Percentiles rank a stretch among this genome's conserved stretches.
These are phyloP conservation scores for Hermaeophaga mercurialis DNA, from an alignment of 2,888 invertebrate genomes.

Conservation along the genomic window DNA sequence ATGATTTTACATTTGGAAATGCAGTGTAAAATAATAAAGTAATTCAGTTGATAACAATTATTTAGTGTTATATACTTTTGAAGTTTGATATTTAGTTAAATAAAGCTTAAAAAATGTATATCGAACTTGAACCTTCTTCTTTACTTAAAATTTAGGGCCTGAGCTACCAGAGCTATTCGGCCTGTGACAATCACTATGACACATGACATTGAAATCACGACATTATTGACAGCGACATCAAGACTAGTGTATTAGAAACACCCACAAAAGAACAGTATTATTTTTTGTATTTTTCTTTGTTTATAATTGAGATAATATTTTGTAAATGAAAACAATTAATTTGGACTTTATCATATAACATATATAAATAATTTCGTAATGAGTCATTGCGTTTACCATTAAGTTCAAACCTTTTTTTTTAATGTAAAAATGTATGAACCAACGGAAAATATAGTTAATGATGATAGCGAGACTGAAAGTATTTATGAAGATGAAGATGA, in stretches of 20 bases:
- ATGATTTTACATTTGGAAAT: too few relatives aligned
- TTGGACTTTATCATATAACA: constrained; percentile 5
- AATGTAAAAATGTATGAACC: constrained; percentile 37
- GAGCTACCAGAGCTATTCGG: too few relatives aligned
- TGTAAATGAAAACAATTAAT: constrained; percentile 13
- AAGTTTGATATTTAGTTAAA: too few relatives aligned
- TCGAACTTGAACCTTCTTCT: too few relatives aligned
- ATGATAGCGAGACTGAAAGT: constrained; percentile 44
- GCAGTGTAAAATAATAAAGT: too few relatives aligned
- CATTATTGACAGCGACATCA: background rate
- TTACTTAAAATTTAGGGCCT: too few relatives aligned
- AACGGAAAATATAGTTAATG: constrained; percentile 34
- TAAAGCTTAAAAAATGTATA: too few relatives aligned
- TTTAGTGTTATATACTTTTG: too few relatives aligned
- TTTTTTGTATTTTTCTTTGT: constrained; percentile 17
- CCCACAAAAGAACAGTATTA: background rate
- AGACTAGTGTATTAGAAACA: background rate
- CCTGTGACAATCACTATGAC: too few relatives aligned
- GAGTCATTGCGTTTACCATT: background rate
- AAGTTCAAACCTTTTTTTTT: background rate
- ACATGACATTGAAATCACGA: background rate
- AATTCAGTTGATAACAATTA: too few relatives aligned
- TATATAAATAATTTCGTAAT: background rate
- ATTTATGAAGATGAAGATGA: constrained; percentile 54
- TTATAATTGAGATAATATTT: constrained; percentile 2